Percentiles rank a stretch among this genome's conserved stretches.
Conservation (phyloP, 1,140 invertebrate genomes). For the Brachionus asplanchnoidis region DNA sequence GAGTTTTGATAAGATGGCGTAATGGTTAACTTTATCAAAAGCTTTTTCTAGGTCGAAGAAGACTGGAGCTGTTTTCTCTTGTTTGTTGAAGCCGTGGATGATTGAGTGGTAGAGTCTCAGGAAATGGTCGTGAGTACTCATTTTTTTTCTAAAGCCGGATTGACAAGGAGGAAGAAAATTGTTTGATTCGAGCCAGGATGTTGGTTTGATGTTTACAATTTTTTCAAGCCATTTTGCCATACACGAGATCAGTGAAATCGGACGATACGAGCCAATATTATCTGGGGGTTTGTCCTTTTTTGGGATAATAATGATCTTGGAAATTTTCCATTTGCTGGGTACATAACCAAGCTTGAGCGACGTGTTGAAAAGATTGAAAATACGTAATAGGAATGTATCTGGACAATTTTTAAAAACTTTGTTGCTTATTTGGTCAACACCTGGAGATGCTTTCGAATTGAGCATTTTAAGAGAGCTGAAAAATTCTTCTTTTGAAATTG, state of each 20-base stretch:
- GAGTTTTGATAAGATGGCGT: background rate
- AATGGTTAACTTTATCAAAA: conserved; percentile 9
- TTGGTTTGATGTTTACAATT: conserved; percentile 23
- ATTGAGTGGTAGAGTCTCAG: background rate
- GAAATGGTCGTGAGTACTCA: background rate
- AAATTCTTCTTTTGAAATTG: background rate
- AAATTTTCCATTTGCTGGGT: conserved; percentile 39
- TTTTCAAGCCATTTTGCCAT: conserved; percentile 42
- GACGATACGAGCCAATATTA: conserved; percentile 17
- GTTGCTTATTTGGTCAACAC: background rate
- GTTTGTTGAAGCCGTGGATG: background rate
- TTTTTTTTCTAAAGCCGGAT: conserved; percentile 31
- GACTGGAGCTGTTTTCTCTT: background rate
- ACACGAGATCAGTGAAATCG: conserved; percentile 41
- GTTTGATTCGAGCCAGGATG: conserved; percentile 19
- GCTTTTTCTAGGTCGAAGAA: conserved; percentile 33
- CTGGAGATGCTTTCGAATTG: background rate
- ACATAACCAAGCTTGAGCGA: background rate
- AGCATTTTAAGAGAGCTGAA: background rate
- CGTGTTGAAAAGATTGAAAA: background rate
- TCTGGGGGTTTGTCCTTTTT: conserved; percentile 42
- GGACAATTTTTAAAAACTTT: conserved; percentile 6
- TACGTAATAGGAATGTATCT: background rate
- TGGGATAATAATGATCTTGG: conserved; percentile 20
- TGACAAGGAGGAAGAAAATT: background rate